Evolutionary conservation across 1,140 invertebrate genomes (phyloP).

Genomic region (Nylanderia fulva): DNA sequence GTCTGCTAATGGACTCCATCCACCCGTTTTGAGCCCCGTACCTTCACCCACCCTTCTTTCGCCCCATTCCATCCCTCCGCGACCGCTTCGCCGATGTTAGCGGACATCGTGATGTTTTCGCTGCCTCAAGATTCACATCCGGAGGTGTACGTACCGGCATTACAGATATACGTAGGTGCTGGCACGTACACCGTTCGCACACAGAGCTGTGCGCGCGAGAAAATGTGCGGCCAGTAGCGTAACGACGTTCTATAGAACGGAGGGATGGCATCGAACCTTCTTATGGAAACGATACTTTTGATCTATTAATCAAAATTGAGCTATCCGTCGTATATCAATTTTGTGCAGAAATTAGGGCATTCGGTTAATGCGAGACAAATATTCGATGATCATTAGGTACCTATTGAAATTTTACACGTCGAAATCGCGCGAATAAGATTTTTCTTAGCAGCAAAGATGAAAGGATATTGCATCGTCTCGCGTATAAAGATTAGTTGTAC

Average conservation of each 20-base stretch:
- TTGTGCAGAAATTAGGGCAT: not conserved
- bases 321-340: not conserved
- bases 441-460: not conserved
- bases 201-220: constrained; percentile 57
- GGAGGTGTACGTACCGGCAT: constrained; percentile 67
- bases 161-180: constrained; percentile 74
- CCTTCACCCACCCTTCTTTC: constrained; percentile 65
- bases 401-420: not conserved
- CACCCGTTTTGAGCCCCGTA: constrained; percentile 68
- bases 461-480: not conserved
- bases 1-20: constrained; percentile 81
- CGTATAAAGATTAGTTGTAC: not conserved
- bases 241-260: constrained; percentile 30
- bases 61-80: constrained; percentile 68
- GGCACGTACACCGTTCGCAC: constrained; percentile 66
- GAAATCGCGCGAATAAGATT: not conserved
- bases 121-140: constrained; percentile 77
- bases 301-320: not conserved
- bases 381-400: not conserved
- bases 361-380: not conserved
- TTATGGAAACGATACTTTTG: not conserved
- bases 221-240: constrained; percentile 67
- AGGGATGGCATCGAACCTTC: not conserved
- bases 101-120: constrained; percentile 79
- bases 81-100: constrained; percentile 55